Conservation (phyloP, 1,140 invertebrate genomes). For the Drosophila bocqueti region DNA sequence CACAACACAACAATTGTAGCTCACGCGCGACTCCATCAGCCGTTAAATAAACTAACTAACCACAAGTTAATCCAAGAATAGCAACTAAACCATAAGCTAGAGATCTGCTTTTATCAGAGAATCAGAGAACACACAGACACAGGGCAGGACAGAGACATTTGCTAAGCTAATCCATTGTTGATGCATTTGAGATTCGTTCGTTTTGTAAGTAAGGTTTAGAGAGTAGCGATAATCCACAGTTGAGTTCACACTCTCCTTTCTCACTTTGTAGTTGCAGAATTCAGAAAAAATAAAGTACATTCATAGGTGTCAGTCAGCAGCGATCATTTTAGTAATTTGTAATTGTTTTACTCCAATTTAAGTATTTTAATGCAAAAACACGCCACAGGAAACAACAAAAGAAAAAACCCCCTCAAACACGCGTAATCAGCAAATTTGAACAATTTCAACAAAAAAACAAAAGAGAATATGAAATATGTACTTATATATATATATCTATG, state of each 20-base stretch:
- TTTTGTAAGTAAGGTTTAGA: slow-evolving; percentile 50
- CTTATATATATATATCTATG: slow-evolving; percentile 63
- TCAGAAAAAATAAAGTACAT: background rate
- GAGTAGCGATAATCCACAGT: slow-evolving; percentile 31
- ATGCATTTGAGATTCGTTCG: slow-evolving; percentile 55
- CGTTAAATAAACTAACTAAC: slow-evolving; percentile 61
- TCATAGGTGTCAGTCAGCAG: too few species aligned
- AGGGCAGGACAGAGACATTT: background rate
- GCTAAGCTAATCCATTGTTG: slow-evolving; percentile 50
- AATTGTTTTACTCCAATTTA: slow-evolving; percentile 74
- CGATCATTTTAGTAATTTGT: slow-evolving; percentile 75
- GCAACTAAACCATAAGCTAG: slow-evolving; percentile 44
- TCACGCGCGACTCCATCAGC: slow-evolving; percentile 36
- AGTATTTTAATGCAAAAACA: slow-evolving; percentile 56
- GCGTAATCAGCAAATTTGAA: slow-evolving; percentile 69
- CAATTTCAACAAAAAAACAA: slow-evolving; percentile 57
- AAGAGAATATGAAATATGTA: slow-evolving; percentile 66
- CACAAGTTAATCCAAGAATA: slow-evolving; percentile 50
- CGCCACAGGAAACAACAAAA: slow-evolving; percentile 13
- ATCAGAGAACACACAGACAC: slow-evolving; percentile 8
- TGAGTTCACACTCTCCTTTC: slow-evolving; percentile 43
- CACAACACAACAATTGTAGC: slow-evolving; percentile 30
- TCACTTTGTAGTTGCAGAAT: slow-evolving; percentile 47
- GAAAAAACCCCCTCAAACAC: slow-evolving; percentile 14
- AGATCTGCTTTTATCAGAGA: slow-evolving; percentile 68